Evolutionary conservation across 2,888 invertebrate genomes (phyloP).

Genomic region (Ceraclea dissimilis): DNA sequence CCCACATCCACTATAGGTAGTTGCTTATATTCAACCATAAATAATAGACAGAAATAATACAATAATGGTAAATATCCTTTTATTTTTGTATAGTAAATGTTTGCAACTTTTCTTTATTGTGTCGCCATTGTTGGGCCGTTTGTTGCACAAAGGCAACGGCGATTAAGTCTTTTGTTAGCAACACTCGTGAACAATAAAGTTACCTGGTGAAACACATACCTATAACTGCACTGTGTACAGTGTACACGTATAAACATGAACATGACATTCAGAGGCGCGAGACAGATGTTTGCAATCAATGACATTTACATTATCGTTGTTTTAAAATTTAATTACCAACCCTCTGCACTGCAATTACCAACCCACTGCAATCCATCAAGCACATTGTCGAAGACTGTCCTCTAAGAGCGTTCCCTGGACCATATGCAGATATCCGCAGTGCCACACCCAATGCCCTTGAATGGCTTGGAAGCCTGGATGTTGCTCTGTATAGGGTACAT

Average conservation of each 20-base stretch:
- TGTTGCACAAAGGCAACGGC: conserved; percentile 24
- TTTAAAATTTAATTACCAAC: no score
- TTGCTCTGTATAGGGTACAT: no score
- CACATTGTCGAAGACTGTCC: no score
- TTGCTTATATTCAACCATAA: conserved; percentile 2
- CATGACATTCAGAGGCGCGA: not conserved
- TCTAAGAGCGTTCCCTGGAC: no score
- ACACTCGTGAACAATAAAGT: conserved; percentile 19
- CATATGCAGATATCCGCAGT: no score
- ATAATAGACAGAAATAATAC: not conserved
- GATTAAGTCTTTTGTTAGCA: conserved; percentile 25
- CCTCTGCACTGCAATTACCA: no score
- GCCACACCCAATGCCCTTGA: no score
- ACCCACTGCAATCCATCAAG: no score
- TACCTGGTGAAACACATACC: conserved; percentile 18
- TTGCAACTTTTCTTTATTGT: conserved; percentile 26
- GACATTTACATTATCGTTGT: no score
- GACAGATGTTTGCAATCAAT: conserved; percentile 5
- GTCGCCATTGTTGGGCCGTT: conserved; percentile 20
- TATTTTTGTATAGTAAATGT: conserved; percentile 25
- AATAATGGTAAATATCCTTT: conserved; percentile 10
- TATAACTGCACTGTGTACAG: not conserved
- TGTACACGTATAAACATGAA: no score
- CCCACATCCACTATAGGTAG: no score
- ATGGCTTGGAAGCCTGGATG: no score